phyloP scores from a whole-genome alignment of 2,113 vertebrate genomes.

The Calidris pugnax region DNA sequence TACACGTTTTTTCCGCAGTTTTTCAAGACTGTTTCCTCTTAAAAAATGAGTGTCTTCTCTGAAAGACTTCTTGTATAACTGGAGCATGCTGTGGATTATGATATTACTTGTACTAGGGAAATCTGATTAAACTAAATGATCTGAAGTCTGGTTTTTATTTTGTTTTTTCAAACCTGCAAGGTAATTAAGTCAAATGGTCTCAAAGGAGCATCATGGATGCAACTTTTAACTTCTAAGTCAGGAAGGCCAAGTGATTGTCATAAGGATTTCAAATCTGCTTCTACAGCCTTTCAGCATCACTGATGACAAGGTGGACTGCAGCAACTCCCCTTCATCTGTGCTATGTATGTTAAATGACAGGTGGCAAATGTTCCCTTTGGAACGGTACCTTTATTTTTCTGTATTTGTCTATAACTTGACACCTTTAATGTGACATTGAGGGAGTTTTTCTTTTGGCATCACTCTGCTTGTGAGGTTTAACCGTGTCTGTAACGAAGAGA shows the following conservation, averaged over 20 bases:
- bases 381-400: not conserved
- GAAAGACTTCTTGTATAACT: not conserved
- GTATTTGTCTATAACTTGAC: not conserved
- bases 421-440: fast-evolving
- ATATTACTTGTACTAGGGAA: not conserved
- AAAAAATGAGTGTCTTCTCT: not conserved
- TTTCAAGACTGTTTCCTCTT: not conserved
- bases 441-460: not conserved
- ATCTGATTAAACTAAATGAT: not conserved
- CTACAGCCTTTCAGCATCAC: not conserved
- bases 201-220: not conserved
- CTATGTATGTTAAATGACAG: not conserved
- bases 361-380: not conserved
- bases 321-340: not conserved
- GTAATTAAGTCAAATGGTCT: not conserved
- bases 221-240: not conserved
- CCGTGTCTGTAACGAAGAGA: not conserved
- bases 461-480: not conserved
- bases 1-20: not conserved
- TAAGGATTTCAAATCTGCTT: not conserved
- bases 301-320: not conserved
- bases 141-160: not conserved
- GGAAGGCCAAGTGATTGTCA: not conserved
- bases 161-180: not conserved
- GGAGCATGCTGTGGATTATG: not conserved